Conservation (phyloP, 2,888 invertebrate genomes). For the Leptura quadrifasciata region DNA sequence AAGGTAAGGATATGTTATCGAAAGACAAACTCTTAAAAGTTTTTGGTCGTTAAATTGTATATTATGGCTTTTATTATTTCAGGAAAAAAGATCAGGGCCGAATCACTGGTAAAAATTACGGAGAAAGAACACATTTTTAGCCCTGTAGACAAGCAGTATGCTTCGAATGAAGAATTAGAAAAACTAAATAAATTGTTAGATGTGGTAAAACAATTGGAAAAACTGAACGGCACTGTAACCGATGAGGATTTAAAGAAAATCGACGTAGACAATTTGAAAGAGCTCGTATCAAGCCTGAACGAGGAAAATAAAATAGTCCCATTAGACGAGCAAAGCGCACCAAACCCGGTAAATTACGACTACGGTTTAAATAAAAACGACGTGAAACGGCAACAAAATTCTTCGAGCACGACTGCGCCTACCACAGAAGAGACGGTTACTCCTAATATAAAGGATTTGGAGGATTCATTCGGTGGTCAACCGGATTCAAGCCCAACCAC, state of each 20-base stretch:
- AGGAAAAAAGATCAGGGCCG: slow-evolving; percentile 46
- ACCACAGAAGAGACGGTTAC: slow-evolving; percentile 66
- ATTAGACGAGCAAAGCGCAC: slow-evolving; percentile 67
- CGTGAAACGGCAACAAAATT: slow-evolving; percentile 74
- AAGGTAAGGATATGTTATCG: slow-evolving; percentile 53
- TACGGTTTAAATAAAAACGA: slow-evolving; percentile 72
- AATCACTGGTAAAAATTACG: slow-evolving; percentile 42
- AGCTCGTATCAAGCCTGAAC: slow-evolving; percentile 67
- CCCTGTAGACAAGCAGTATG: slow-evolving; percentile 64
- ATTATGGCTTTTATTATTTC: slow-evolving; percentile 8
- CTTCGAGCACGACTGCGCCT: slow-evolving; percentile 1
- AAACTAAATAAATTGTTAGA: slow-evolving; percentile 74
- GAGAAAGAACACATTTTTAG: slow-evolving; percentile 66
- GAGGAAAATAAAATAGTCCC: slow-evolving; percentile 55
- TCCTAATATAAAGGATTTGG: slow-evolving; percentile 81
- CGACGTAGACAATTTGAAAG: slow-evolving; percentile 69
- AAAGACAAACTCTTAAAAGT: not conserved
- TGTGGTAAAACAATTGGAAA: slow-evolving; percentile 73
- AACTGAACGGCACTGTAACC: slow-evolving; percentile 71
- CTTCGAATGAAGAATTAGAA: slow-evolving; percentile 75
- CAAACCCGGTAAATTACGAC: slow-evolving; percentile 72
- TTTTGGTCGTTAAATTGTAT: not conserved
- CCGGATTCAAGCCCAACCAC: slow-evolving; percentile 75
- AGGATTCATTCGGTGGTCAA: slow-evolving; percentile 85
- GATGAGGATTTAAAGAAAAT: slow-evolving; percentile 72